Evolutionary conservation across 2,797 vertebrate genomes (phyloP).

Genomic region (Lates japonicus): DNA sequence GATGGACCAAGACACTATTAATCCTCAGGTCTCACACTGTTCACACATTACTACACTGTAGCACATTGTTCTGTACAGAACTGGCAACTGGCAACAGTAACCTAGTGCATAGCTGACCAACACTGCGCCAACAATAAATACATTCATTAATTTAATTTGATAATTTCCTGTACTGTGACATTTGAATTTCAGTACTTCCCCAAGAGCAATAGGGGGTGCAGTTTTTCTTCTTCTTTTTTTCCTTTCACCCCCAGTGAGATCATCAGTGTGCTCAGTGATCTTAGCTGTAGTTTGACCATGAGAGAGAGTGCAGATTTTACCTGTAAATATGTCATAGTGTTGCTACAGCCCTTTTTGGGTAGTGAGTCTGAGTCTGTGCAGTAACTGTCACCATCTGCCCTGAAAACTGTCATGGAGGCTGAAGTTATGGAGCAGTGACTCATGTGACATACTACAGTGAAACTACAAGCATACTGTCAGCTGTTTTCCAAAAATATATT

Average conservation of each 20-base stretch:
- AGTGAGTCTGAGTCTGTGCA: not conserved
- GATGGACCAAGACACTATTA: not conserved
- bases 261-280: not conserved
- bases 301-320: not conserved
- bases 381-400: slow-evolving; percentile 22
- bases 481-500: not conserved
- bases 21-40: slow-evolving; percentile 12
- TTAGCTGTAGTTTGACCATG: not conserved
- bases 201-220: not conserved
- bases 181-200: not conserved
- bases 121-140: not conserved
- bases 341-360: not conserved
- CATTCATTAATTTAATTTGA: too few relatives aligned
- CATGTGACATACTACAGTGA: slow-evolving; percentile 15
- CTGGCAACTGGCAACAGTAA: not conserved
- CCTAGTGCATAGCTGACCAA: not conserved
- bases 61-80: not conserved
- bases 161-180: not conserved
- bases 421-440: slow-evolving; percentile 5
- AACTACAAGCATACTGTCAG: slow-evolving; percentile 8
- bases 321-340: not conserved
- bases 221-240: not conserved
- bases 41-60: slow-evolving; percentile 5
- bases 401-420: slow-evolving; percentile 22
- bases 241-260: not conserved